Evolutionary conservation across 2,888 invertebrate genomes (phyloP), one percentile per base, ranked within the genome.

Genomic region (Tinea trinotella): DNA sequence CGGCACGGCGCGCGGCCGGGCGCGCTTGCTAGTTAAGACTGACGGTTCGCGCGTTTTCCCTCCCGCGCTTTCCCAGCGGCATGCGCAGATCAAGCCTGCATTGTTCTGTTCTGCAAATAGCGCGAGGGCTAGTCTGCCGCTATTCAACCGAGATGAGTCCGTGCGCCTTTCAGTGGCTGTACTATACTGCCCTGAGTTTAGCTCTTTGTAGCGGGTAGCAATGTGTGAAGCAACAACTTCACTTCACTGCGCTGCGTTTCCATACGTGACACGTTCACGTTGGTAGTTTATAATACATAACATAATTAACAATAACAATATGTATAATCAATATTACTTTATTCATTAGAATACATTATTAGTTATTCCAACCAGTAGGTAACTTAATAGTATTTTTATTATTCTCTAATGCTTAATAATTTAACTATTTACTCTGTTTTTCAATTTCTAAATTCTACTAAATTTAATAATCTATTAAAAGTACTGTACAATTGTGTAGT

Each of bases 41-140:
- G 83, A 61, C 68, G 62, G 74, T 56, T 54, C 49, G 55, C 57
- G 56, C 78, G 71, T 71, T 75, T 76, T 75, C 76, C 76, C 80
- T 78, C 74, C 68, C 76, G 71, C 79, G 77, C 72, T 83, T 84
- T 81, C 83, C 84, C 80, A 68, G 69, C 66, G 76, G 77, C 81
- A 81, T 80, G 84, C 84, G 84, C 84, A 82, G 76, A 76, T 76
- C 77, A 79, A 82, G 74, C 80, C 80, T 81, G 76, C 74, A 79
- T 78, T 83, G 80, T 81, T 82, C 84, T 75, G 77, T 79, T 82
- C 84, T 75, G 77, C 80, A 80, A 82, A 84, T 82, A 81, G 82
- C 77, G 68, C 60, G 62, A 75, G 77, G 79, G 80, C 74, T 77
- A 71, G 77, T 13, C 50, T 24, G 77, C 71, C 68, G 68, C 74